Evolutionary conservation across 2,888 invertebrate species (phyloP).

Genomic region (Eristalinus aeneus): DNA sequence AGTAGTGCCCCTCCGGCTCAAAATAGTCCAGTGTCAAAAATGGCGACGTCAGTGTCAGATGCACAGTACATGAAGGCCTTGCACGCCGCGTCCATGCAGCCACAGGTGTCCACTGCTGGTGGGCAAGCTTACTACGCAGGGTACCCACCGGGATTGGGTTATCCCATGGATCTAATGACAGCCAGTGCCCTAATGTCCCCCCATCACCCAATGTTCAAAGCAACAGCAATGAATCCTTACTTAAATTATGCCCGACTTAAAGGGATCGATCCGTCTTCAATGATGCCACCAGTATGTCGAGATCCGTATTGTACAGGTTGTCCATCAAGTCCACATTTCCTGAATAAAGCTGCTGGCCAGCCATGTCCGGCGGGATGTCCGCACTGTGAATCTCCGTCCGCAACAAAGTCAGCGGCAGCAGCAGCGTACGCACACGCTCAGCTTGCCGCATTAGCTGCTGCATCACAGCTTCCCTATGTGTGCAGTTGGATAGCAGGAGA

Average conservation of each 20-base stretch:
- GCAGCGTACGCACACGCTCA: slow-evolving; percentile 91
- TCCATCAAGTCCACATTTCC: slow-evolving; percentile 90
- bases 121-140: slow-evolving; percentile 83
- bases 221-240: slow-evolving; percentile 89
- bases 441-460: slow-evolving; percentile 89
- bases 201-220: slow-evolving; percentile 88
- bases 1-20: slow-evolving; percentile 72
- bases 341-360: slow-evolving; percentile 83
- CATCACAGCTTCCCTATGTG: slow-evolving; percentile 91
- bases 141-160: slow-evolving; percentile 84
- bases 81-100: slow-evolving; percentile 75
- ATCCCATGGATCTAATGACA: slow-evolving; percentile 89
- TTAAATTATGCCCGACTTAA: slow-evolving; percentile 93
- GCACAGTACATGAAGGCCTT: slow-evolving; percentile 79
- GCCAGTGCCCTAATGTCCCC: slow-evolving; percentile 88
- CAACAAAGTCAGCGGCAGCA: slow-evolving; percentile 83
- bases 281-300: slow-evolving; percentile 87
- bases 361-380: slow-evolving; percentile 93
- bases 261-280: slow-evolving; percentile 81
- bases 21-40: slow-evolving; percentile 73
- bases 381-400: slow-evolving; percentile 86
- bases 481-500: slow-evolving; percentile 96
- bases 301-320: slow-evolving; percentile 97
- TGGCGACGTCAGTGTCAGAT: slow-evolving; percentile 77
- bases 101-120: slow-evolving; percentile 48